phyloP scores from a whole-genome alignment of 2,888 invertebrate genomes.

The Agonum fuliginosum region DNA sequence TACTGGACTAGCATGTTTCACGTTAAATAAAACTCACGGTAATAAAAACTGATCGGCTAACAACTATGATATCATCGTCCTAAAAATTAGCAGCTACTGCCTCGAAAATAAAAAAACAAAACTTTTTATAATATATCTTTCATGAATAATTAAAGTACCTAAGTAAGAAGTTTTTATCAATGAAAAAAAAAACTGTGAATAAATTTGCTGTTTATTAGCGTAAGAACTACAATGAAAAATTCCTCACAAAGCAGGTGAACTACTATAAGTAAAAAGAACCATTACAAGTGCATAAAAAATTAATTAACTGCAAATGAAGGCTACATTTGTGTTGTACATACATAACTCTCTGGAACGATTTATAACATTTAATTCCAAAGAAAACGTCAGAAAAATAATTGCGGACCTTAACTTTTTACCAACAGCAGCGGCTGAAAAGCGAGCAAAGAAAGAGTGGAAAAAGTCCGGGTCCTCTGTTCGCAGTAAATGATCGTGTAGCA shows the following conservation, averaged over 20 bases:
- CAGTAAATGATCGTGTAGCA: constrained; percentile 53
- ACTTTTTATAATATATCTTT: too few species aligned
- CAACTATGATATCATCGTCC: too few species aligned
- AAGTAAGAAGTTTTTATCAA: too few species aligned
- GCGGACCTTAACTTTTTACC: constrained; percentile 45
- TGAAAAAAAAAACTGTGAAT: too few species aligned
- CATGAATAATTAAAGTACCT: too few species aligned
- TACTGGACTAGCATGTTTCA: too few species aligned
- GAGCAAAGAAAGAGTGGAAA: constrained; percentile 40
- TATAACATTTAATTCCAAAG: constrained; percentile 54
- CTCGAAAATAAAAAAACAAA: too few species aligned
- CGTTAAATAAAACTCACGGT: too few species aligned
- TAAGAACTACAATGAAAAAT: not conserved
- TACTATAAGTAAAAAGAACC: not conserved
- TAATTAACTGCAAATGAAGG: constrained; percentile 43
- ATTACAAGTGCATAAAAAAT: constrained; percentile 21
- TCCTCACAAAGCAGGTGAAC: not conserved
- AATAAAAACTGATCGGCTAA: too few species aligned
- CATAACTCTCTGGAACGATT: constrained; percentile 47
- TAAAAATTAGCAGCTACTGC: too few species aligned
- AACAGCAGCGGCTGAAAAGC: constrained; percentile 31
- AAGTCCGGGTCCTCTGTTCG: constrained; percentile 43
- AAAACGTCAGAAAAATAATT: constrained; percentile 57
- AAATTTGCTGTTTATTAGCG: not conserved
- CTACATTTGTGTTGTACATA: constrained; percentile 45